Conservation (phyloP, 2,113 vertebrate genomes). For the Pelodiscus sinensis region DNA sequence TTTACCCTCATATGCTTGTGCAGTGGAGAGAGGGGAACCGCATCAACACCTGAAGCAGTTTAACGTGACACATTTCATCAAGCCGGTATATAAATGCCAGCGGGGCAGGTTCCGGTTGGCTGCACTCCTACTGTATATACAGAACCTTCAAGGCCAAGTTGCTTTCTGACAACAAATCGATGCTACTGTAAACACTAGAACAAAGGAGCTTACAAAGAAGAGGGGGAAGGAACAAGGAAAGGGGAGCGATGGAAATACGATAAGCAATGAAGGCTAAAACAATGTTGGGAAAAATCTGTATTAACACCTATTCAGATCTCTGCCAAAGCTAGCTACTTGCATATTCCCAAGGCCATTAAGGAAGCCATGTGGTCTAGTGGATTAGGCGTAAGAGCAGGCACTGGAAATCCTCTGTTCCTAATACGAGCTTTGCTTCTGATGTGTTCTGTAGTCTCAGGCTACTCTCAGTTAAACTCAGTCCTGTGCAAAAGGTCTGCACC, state of each 20-base stretch:
- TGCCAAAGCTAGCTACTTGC: neutral
- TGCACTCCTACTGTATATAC: neutral
- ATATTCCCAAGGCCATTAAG: neutral
- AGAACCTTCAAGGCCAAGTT: slow-evolving; percentile 54
- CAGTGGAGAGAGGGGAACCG: neutral
- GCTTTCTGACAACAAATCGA: slow-evolving; percentile 70
- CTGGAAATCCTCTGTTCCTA: neutral
- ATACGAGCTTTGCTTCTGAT: neutral
- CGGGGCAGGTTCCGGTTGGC: slow-evolving; percentile 23
- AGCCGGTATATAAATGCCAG: rapidly evolving
- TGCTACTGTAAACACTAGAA: slow-evolving; percentile 67
- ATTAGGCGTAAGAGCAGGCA: neutral
- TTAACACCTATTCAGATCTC: slow-evolving; percentile 12
- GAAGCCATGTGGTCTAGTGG: neutral
- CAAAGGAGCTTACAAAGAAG: slow-evolving; percentile 63
- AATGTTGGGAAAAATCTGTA: slow-evolving; percentile 58
- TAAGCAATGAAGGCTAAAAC: neutral
- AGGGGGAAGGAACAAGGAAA: slow-evolving; percentile 58
- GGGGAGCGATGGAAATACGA: slow-evolving; percentile 51
- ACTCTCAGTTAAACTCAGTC: rapidly evolving
- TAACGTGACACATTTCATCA: neutral
- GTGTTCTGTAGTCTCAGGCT: neutral
- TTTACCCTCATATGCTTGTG: rapidly evolving
- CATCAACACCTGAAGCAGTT: rapidly evolving
- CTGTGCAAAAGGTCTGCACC: neutral